Evolutionary conservation across 1,140 invertebrate genomes (phyloP), one percentile per base, ranked within the genome.

Genomic region (Venturia canescens): DNA sequence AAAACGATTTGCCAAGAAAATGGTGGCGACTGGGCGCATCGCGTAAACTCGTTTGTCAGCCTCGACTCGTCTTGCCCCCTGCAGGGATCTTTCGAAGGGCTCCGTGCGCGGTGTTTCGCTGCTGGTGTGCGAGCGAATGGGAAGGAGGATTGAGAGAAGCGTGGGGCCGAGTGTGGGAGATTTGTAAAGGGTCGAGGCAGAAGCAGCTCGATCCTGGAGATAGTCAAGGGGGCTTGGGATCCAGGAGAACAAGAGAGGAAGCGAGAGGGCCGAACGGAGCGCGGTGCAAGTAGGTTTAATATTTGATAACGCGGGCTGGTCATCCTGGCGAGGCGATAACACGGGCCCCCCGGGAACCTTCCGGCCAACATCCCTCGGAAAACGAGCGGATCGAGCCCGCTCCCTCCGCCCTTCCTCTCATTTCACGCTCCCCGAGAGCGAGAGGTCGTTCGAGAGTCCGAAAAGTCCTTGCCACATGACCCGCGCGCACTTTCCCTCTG

Each of bases 311-410:
- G 90, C 89, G 88, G 88, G 87, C 88, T 91, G 91, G 91, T 92
- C 91, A 92, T 91, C 90, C 90, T 91, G 89, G 85, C 88, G 88
- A 92, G 91, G 90, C 90, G 91, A 91, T 92, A 92, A 92, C 90
- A 91, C 89, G 88, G 89, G 86, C 90, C 91, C 89, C 91, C 86
- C 90, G 89, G 90, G 91, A 91, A 90, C 87, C 89, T 89, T 91
- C 88, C 86, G 86, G 82, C 86, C 86, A 88, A 87, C 86, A 89
- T 90, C 87, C 88, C 88, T 88, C 82, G 84, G 86, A 89, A 89
- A 90, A 89, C 85, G 86, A 89, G 84, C 86, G 80, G 82, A 83
- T 84, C 85, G 80, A 84, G 81, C 75, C 81, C 83, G 76, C 48
- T 72, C 72, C 66, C 26, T 72, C 34, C 77, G 53, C 57, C 66